phyloP scores from a whole-genome alignment of 1,140 invertebrate species.

The Trichomalopsis sarcophagae region DNA sequence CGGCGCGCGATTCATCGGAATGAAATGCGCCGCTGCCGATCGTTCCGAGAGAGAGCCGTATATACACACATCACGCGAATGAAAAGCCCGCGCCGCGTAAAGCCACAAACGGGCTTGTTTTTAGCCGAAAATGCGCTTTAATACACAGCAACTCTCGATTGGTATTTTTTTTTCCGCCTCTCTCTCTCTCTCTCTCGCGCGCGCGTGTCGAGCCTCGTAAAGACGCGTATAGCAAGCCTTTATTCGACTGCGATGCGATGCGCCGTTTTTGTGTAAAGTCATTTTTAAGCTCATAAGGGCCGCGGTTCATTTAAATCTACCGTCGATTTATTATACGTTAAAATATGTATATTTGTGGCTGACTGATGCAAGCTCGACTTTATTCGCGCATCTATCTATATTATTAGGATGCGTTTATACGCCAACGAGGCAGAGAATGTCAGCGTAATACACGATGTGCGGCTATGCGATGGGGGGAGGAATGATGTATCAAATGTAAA shows the following conservation, averaged over 20 bases:
- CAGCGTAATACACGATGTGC: not conserved
- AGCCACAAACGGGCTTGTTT: not conserved
- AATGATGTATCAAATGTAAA: slow-evolving; percentile 21
- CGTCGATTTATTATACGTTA: too few species aligned
- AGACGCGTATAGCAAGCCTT: too few species aligned
- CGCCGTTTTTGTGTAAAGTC: too few species aligned
- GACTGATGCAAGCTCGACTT: not conserved
- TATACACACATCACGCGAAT: not conserved
- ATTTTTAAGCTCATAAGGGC: too few species aligned
- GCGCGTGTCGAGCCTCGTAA: too few species aligned
- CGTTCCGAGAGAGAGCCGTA: not conserved
- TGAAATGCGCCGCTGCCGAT: not conserved
- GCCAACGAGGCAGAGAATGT: not conserved
- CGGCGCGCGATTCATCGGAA: too few species aligned
- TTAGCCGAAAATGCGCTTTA: not conserved
- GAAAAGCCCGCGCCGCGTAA: not conserved
- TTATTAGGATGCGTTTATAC: too few species aligned
- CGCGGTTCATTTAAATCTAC: too few species aligned
- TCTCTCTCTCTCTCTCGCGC: too few species aligned
- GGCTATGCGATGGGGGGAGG: too few species aligned
- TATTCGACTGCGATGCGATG: too few species aligned
- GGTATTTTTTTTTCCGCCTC: not conserved
- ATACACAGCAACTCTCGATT: not conserved
- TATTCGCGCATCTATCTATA: too few species aligned
- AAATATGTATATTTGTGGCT: not conserved